These are phyloP conservation scores for Buathra laborator DNA, from an alignment of 2,888 invertebrate species.

Conservation along the genomic window DNA sequence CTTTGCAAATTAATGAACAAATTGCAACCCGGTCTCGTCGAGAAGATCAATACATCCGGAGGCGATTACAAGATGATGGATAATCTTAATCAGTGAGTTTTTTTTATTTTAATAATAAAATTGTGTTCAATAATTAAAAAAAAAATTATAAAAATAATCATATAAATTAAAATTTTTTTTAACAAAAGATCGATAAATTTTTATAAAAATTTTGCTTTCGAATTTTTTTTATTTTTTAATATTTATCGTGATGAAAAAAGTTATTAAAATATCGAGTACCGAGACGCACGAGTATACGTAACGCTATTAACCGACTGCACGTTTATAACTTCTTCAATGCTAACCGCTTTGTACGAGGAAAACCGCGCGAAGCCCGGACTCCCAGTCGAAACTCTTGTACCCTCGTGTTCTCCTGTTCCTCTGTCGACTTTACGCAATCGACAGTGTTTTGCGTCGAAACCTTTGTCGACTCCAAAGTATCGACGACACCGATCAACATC, in stretches of 20 bases:
- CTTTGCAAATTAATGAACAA: constrained; percentile 96
- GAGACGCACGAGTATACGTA: constrained; percentile 25
- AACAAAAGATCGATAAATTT: neutral
- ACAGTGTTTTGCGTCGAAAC: constrained; percentile 80
- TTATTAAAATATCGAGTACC: neutral
- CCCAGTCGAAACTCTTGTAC: constrained; percentile 44
- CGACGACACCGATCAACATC: constrained; percentile 54
- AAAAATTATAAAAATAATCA: no score
- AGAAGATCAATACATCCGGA: constrained; percentile 93
- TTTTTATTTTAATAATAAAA: neutral
- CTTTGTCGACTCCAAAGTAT: constrained; percentile 66
- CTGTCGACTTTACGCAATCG: constrained; percentile 84
- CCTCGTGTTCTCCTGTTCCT: constrained; percentile 76
- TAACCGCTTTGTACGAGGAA: neutral
- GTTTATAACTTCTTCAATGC: neutral
- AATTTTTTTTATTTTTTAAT: neutral
- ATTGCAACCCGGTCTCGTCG: constrained; percentile 93
- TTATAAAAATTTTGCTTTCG: neutral
- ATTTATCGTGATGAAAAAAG: neutral
- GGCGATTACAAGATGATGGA: constrained; percentile 99
- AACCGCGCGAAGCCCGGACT: neutral
- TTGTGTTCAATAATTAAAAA: no score
- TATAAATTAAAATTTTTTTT: no score
- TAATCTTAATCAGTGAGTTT: constrained; percentile 94
- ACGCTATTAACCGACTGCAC: constrained; percentile 14